Evolutionary conservation across 2,113 vertebrate species (phyloP), one percentile per base, ranked within the genome.

Genomic region (Cavia aperea): DNA sequence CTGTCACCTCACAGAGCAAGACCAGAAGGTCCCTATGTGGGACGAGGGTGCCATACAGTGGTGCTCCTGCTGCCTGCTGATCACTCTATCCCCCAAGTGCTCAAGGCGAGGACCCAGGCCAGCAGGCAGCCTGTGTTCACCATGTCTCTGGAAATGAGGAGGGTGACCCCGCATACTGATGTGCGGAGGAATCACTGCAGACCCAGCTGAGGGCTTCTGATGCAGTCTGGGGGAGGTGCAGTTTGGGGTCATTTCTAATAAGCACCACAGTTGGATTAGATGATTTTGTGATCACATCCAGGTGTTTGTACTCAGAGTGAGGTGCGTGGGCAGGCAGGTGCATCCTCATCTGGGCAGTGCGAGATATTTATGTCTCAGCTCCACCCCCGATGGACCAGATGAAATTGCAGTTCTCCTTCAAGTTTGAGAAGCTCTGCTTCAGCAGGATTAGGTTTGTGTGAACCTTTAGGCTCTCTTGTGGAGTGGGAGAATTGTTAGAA

Each of bases 1-100:
- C 56, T 62, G 70, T 14, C 15, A 16, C 26, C 43, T 11, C 31
- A 8, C 77, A 21, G 14, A 58, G 51, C 19, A 21, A 75, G 73
- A 8, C 13, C 62, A 10, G 13, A 33, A 54, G 1, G 15, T 72
- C 29, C 70, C 62, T 43, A 39, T 56, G 56, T 56, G 58, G 13
- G 3, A 15, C 19, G 19, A 62, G 26, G 39, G 18, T 24, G 19
- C 4, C 68, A 16, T 18, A 15, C 0, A 58, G 23, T 49, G 39
- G 11, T 51, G 13, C 36, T 62, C 86, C n/a, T 70, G 81, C 36
- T 70, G 29, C 58, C 19, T 62, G 26, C 56, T 19, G 73, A 36
- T 10, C 1, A 14, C 0, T 7, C 12, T 5, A 75, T 13, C 0
- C 14, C 19, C 14, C 2, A 60, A 13, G 19, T 66, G 16, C 58